These are phyloP conservation scores for Acanthiza pusilla DNA, from an alignment of 2,797 vertebrate species.

Conservation along the genomic window DNA sequence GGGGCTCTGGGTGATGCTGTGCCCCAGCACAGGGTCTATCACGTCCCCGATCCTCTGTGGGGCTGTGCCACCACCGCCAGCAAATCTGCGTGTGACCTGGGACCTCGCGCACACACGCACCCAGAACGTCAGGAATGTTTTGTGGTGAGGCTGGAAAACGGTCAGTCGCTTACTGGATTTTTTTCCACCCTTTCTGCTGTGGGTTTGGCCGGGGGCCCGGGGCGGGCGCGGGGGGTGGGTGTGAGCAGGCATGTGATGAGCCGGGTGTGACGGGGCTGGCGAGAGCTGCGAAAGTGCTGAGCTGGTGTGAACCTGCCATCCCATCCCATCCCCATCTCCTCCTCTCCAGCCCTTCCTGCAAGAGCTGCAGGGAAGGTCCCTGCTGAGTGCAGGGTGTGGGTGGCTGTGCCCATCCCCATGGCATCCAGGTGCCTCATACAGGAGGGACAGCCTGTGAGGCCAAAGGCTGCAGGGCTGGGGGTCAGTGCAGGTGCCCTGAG, in stretches of 20 bases:
- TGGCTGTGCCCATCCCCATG: not conserved
- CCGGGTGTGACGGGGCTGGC: slow-evolving; percentile 12
- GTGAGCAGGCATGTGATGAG: slow-evolving; percentile 22
- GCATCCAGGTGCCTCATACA: rapidly evolving
- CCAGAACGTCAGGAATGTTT: not conserved
- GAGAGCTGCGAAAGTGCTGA: slow-evolving; percentile 47
- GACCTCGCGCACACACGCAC: not conserved
- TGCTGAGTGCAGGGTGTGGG: not conserved
- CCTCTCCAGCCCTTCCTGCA: slow-evolving; percentile 36
- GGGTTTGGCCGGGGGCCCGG: not conserved
- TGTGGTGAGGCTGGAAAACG: slow-evolving; percentile 7
- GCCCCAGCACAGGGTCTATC: rapidly evolving
- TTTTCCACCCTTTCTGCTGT: not conserved
- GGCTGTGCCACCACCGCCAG: rapidly evolving
- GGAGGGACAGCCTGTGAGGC: not conserved
- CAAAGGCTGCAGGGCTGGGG: not conserved
- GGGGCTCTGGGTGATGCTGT: not conserved
- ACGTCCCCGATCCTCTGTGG: rapidly evolving
- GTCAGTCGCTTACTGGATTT: not conserved
- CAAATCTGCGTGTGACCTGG: not conserved
- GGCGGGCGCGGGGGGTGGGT: not conserved
- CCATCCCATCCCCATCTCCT: not conserved
- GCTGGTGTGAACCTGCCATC: slow-evolving; percentile 39
- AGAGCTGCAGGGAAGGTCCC: not conserved
- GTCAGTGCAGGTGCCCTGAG: not conserved